phyloP scores from a whole-genome alignment of 2,113 vertebrate genomes.

The Bufo bufo region DNA sequence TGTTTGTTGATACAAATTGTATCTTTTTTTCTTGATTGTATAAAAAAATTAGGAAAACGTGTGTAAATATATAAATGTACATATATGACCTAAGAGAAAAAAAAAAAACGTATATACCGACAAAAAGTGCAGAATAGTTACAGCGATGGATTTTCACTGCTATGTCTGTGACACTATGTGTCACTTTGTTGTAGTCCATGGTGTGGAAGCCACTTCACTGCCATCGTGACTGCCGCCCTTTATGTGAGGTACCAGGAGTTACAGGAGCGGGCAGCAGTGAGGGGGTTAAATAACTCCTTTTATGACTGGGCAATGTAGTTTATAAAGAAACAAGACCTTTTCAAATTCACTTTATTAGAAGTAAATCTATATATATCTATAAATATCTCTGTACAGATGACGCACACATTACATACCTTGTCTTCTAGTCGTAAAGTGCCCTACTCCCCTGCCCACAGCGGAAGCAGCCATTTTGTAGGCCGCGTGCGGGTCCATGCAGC shows the following conservation, averaged over 20 bases:
- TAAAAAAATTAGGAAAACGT: conserved; percentile 58
- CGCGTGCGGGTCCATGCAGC: not conserved
- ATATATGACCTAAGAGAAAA: conserved; percentile 62
- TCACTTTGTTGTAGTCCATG: conserved; percentile 93
- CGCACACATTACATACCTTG: conserved; percentile 75
- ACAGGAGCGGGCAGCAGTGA: conserved; percentile 60
- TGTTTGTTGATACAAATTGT: conserved; percentile 99
- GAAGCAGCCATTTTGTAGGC: not conserved
- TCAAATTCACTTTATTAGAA: conserved; percentile 74
- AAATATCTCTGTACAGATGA: conserved; percentile 36
- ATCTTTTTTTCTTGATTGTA: conserved; percentile 99
- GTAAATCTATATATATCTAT: conserved; percentile 64
- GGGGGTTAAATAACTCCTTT: conserved; percentile 58
- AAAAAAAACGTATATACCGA: conserved; percentile 80
- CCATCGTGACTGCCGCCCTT: conserved; percentile 45
- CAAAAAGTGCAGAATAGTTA: conserved; percentile 80
- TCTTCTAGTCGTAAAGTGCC: conserved; percentile 73
- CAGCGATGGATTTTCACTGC: conserved; percentile 87
- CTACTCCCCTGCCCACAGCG: not conserved
- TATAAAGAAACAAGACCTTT: conserved; percentile 80
- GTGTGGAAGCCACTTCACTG: conserved; percentile 66
- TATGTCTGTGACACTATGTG: conserved; percentile 96
- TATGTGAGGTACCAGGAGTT: conserved; percentile 58
- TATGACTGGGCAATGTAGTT: conserved; percentile 81
- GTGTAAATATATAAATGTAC: conserved; percentile 54